These are phyloP conservation scores for Tautogolabrus adspersus DNA, from an alignment of 2,113 vertebrate genomes.

Conservation along the genomic window DNA sequence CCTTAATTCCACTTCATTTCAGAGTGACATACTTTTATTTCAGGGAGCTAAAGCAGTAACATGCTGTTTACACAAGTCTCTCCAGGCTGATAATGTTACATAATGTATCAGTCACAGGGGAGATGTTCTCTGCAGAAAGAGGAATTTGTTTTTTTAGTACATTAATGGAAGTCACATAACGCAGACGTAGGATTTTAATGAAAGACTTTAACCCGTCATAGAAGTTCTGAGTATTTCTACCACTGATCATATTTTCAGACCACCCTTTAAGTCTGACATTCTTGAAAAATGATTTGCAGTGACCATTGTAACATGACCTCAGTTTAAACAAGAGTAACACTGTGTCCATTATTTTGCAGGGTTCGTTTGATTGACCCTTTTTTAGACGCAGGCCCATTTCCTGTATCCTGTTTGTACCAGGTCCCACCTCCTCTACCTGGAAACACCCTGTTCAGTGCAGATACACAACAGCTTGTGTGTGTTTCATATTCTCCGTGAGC, in stretches of 20 bases:
- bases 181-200: neutral
- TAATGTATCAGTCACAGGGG: neutral
- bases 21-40: too few species aligned
- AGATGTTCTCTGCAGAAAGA: neutral
- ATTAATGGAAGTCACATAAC: neutral
- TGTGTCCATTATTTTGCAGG: constrained; percentile 59
- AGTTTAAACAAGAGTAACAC: constrained; percentile 57
- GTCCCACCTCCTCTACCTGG: constrained; percentile 68
- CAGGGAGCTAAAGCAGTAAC: too few species aligned
- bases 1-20: too few species aligned
- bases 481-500: constrained; percentile 41
- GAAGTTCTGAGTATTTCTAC: neutral
- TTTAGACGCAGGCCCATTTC: constrained; percentile 66
- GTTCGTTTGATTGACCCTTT: constrained; percentile 50
- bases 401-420: constrained; percentile 74
- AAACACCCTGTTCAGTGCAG: constrained; percentile 59
- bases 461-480: constrained; percentile 27
- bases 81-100: neutral
- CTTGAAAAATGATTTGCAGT: constrained; percentile 13
- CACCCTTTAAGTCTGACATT: neutral
- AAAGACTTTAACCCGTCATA: neutral
- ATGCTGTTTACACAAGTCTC: neutral
- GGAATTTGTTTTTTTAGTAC: neutral
- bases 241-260: neutral
- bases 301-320: constrained; percentile 21